phyloP scores from a whole-genome alignment of 1,140 invertebrate species.

The Gryon sp. region DNA sequence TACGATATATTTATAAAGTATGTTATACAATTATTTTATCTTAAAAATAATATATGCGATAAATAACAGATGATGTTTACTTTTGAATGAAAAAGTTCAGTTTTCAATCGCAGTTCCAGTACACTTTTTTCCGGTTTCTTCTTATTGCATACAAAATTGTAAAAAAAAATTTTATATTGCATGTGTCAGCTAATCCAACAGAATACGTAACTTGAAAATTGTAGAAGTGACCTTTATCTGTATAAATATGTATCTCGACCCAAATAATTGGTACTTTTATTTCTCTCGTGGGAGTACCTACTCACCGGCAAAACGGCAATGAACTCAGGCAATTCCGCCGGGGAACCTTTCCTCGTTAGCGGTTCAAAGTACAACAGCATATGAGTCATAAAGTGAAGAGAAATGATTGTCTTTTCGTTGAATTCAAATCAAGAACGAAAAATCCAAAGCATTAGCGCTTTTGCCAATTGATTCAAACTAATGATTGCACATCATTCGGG shows the following conservation, averaged over 20 bases:
- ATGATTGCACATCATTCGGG: slow-evolving; percentile 1
- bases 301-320: slow-evolving; percentile 43
- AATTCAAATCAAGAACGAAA: slow-evolving; percentile 17
- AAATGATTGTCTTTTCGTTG: slow-evolving; percentile 38
- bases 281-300: slow-evolving; percentile 46
- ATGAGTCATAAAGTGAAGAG: slow-evolving; percentile 38
- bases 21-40: no score
- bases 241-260: slow-evolving; percentile 44
- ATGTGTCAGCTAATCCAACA: no score
- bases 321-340: slow-evolving; percentile 40
- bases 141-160: no score
- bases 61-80: no score
- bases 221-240: slow-evolving; percentile 9
- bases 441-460: slow-evolving; percentile 1
- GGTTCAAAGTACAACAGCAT: slow-evolving; percentile 42
- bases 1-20: no score
- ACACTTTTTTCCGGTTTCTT: no score
- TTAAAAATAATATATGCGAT: no score
- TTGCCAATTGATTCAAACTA: slow-evolving; percentile 11
- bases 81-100: no score
- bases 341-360: slow-evolving; percentile 51
- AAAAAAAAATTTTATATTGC: no score
- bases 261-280: slow-evolving; percentile 60
- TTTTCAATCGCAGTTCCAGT: no score
- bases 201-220: slow-evolving; percentile 21